Base-by-base conservation (phyloP, 92 coral and sea anemone genomes). In the Isaurus tuberculatus region DNA sequence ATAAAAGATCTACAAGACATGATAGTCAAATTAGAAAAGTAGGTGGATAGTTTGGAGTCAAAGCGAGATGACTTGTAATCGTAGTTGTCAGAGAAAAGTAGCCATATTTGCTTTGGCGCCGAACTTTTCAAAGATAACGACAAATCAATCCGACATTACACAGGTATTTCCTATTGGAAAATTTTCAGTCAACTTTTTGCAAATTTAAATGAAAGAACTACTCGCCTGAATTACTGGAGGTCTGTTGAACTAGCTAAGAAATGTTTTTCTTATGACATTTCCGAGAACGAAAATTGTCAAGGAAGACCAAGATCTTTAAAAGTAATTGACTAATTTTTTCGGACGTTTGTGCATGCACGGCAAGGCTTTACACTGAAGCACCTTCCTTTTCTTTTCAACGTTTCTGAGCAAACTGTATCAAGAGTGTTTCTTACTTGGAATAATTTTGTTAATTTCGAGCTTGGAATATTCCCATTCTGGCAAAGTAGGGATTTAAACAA, bases 401-500 rank as follows among this genome's bases (percentile, higher is more conserved):
- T 49, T 49, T 49, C 57, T 49, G n/a, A 49, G 57, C 57, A 49
- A 49, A 49, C 57, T 49, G 57, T 17, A 49, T 49, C 57, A 49
- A 49, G 57, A 49, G 57, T 49, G 57, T 49, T 49, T 49, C 57
- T 49, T 49, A 49, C 57, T 49, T 49, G 57, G 19, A 49, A 0
- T 49, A 49, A 49, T 49, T 49, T 49, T 49, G 57, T 17, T 49
- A 3, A 49, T 49, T 49, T 49, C 3, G 57, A 49, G 57, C 57
- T 49, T 49, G 88, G 88, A 66, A 29, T 79, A 15, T 65, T 88
- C 31, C 91, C 91, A 70, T 83, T 83, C 63, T 88, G 91, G 88
- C 88, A 83, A 46, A 88, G 88, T 8, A 88, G 67, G 63, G 79
- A 49, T 49, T 49, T 49, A 49, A 49, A 49, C 57, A 49, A 49